Conservation (phyloP, 2,888 invertebrate genomes). For the Escarpia spicata region DNA sequence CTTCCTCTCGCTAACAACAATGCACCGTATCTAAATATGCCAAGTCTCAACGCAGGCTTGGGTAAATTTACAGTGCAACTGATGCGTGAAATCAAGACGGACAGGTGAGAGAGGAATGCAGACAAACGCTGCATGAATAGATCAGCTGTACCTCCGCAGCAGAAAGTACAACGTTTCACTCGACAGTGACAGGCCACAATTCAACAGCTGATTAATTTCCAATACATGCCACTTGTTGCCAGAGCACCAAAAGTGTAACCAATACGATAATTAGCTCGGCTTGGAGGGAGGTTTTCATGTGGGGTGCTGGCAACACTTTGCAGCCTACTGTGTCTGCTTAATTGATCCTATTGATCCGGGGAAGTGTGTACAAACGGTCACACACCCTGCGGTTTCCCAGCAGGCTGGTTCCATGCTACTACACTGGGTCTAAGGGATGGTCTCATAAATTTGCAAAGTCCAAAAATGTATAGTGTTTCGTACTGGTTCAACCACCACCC, state of each 20-base stretch:
- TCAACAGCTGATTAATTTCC: slow-evolving; percentile 16
- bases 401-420: background rate
- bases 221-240: background rate
- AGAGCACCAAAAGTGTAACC: background rate
- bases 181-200: background rate
- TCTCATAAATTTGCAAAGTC: no score
- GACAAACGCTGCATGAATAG: background rate
- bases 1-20: background rate
- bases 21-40: background rate
- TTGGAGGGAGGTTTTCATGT: background rate
- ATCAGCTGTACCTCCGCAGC: background rate
- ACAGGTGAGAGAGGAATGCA: background rate
- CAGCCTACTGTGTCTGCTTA: background rate
- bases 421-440: background rate
- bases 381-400: background rate
- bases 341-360: background rate
- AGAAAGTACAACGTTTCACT: background rate
- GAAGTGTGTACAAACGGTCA: background rate
- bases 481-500: no score
- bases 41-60: background rate
- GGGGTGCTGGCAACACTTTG: background rate
- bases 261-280: background rate
- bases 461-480: no score
- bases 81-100: background rate
- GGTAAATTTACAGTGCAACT: background rate